A percentile compares a stretch with the other conserved stretches of the same genome.
These are phyloP conservation scores for Apodemia duryi DNA, from an alignment of 2,888 invertebrate genomes.

Conservation along the genomic window DNA sequence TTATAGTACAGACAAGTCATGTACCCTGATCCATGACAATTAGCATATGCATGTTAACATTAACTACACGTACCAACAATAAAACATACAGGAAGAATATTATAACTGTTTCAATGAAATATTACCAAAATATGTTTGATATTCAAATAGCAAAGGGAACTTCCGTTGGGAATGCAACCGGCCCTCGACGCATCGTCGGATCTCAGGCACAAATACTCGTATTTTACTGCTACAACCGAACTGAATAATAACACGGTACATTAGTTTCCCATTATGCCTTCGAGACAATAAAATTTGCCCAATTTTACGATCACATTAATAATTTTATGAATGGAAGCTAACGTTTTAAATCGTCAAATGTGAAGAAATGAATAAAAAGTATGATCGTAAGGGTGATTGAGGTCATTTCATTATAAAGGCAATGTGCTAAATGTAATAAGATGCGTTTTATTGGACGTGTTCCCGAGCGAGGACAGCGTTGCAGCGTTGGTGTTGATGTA, in stretches of 20 bases:
- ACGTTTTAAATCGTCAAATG: conserved; percentile 65
- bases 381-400: conserved; percentile 53
- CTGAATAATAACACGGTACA: conserved; percentile 80
- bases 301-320: conserved; percentile 79
- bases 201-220: conserved; percentile 62
- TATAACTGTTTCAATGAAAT: conserved; percentile 74
- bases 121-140: conserved; percentile 72
- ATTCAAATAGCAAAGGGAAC: conserved; percentile 71
- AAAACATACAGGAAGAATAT: conserved; percentile 69
- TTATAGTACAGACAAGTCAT: neutral
- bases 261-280: conserved; percentile 79
- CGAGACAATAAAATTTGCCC: conserved; percentile 79
- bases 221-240: conserved; percentile 76
- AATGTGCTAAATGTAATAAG: conserved; percentile 57
- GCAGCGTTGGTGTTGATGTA: conserved; percentile 37
- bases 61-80: conserved; percentile 54
- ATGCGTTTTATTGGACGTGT: conserved; percentile 38
- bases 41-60: conserved; percentile 57
- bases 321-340: conserved; percentile 79
- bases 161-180: conserved; percentile 66
- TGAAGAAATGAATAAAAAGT: conserved; percentile 67
- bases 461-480: conserved; percentile 35
- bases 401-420: conserved; percentile 54
- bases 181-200: conserved; percentile 41
- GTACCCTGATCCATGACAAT: conserved; percentile 26